Evolutionary conservation across 2,888 invertebrate species (phyloP), one percentile per base, ranked within the genome.

Genomic region (Aleiodes testaceus): DNA sequence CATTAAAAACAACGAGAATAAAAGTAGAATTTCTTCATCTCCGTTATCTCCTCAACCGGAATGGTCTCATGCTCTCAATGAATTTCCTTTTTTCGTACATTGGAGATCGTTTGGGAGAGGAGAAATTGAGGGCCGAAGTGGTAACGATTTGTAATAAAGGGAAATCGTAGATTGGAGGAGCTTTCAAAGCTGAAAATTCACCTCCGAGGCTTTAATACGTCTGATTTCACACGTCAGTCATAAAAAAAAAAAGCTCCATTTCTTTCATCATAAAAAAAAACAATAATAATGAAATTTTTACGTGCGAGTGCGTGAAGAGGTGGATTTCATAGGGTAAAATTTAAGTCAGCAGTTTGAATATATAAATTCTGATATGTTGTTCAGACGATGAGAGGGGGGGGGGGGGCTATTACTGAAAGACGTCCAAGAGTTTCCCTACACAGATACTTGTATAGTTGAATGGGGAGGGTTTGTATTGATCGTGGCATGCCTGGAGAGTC

Each of bases 381-480:
- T 7, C 16, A 63, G 20, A 63, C 45, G 47, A 26, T 45, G 16
- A 63, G 26, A 18, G 50, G 18, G 20, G 47, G 18, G 20, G 70
- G 18, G 18, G 16, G 59, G 65, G 42, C 30, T 55, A 55, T 18
- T 47, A 65, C 52, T 20, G 65, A 66, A 66, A 55, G 66, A 66
- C 55, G 65, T 55, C 55, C 36, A 59, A 66, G 64, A 42, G 65
- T 66, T 65, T 55, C 36, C 50, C 66, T 63, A 61, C 63, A 71
- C 52, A 66, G 67, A 66, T 52, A 66, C 67, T 71, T 61, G 63
- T 52, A 45, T 18, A 20, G 69, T 72, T 74, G 69, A 74, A 72
- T 74, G 67, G 74, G 45, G 44, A 47, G 47, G 53, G 74, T 67
- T 74, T 59, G 72, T 74, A 74, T 74, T 74, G 74, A 74, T 74